phyloP scores from a whole-genome alignment of 1,140 invertebrate species.

The Trypoxylus dichotomus region DNA sequence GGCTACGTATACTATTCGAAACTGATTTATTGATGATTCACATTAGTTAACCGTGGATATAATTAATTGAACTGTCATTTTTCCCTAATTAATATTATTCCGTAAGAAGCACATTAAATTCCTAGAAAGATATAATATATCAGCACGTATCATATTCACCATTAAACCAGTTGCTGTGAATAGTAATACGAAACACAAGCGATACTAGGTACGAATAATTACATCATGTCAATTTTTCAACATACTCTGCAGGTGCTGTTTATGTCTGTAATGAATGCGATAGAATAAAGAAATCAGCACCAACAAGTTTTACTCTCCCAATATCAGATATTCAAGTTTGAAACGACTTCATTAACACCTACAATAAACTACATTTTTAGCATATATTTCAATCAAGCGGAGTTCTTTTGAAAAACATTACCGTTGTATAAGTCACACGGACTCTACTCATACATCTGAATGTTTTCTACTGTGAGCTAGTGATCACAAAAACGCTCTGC shows the following conservation, averaged over 20 bases:
- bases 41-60: too few species aligned
- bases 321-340: background rate
- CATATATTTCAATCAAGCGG: background rate
- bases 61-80: too few species aligned
- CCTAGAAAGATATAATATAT: too few species aligned
- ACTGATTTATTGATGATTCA: too few species aligned
- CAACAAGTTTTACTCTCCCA: background rate
- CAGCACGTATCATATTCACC: too few species aligned
- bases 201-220: background rate
- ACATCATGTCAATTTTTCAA: background rate
- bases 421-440: background rate
- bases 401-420: background rate
- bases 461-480: background rate
- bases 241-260: background rate
- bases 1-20: too few species aligned
- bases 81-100: too few species aligned
- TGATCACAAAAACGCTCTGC: background rate
- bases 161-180: too few species aligned
- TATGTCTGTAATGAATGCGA: background rate
- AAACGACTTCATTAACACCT: constrained; percentile 1
- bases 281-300: background rate
- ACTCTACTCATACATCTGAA: background rate
- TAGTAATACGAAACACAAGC: too few species aligned
- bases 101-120: too few species aligned
- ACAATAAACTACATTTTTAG: background rate